A percentile compares a stretch with the other conserved stretches of the same genome.
Evolutionary conservation across 2,888 invertebrate species (phyloP).

Genomic region (Tridacna gigas): DNA sequence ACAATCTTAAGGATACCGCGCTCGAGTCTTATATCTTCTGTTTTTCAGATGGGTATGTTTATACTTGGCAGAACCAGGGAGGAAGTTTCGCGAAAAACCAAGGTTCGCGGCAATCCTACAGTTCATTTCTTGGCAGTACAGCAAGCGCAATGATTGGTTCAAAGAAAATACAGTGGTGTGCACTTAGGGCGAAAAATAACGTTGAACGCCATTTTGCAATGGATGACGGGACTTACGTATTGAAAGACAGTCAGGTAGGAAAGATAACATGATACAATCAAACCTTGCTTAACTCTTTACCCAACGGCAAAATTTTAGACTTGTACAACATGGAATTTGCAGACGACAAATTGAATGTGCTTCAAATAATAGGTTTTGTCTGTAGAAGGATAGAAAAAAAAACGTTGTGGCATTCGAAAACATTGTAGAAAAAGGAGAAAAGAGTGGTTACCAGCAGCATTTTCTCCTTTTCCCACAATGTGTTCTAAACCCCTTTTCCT

Average conservation of each 20-base stretch:
- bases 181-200: constrained; percentile 15
- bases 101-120: neutral
- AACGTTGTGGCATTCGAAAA: neutral
- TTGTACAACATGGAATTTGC: neutral
- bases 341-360: neutral
- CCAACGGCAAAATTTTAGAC: neutral
- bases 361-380: neutral
- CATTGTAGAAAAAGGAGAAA: neutral
- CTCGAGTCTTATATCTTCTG: no score
- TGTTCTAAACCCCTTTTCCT: no score
- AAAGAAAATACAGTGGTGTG: constrained; percentile 23
- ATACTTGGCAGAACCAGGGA: neutral
- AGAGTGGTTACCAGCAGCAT: neutral
- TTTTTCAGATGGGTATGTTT: neutral
- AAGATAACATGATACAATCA: no score
- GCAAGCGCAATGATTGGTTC: neutral
- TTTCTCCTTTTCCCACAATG: constrained; percentile 2
- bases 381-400: neutral
- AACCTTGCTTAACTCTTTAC: neutral
- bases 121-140: neutral
- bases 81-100: neutral
- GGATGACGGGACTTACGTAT: constrained; percentile 12
- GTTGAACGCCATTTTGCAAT: constrained; percentile 41
- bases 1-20: no score
- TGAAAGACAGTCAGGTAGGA: constrained; percentile 17